Base-by-base conservation (phyloP, 2,113 vertebrate species). In the Empidonax alnorum region DNA sequence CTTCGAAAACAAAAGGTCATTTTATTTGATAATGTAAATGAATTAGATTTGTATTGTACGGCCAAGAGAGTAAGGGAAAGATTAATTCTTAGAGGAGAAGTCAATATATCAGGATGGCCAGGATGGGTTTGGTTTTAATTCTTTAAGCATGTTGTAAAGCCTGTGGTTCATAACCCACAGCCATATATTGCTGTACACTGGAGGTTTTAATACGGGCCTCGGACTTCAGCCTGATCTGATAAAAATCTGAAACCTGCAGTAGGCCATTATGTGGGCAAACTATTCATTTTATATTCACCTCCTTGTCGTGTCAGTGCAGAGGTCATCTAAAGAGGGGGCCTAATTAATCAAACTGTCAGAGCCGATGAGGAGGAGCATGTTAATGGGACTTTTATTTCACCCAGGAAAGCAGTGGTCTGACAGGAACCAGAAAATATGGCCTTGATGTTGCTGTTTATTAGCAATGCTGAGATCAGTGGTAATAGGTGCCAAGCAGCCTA, bases 331-430 rank as follows among this genome's bases (percentile, higher is more conserved):
- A 98, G 98, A 98, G 98, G 98, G 96, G 97, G 97, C 92, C 98
- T 99, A 99, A 99, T 99, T 99, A 99, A 99, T 99, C 99, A 99
- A 98, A 95, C 98, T 99, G 99, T 99, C 99, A 98, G 98, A 98
- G 98, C 97, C 98, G 98, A 99, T 99, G 98, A 99, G 98, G 98
- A 99, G 98, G 97, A 98, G 98, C 98, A 98, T 99, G 99, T 99
- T 99, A 99, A 99, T 99, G 98, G 98, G 98, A 98, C 98, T 98
- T 99, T 98, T 98, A 99, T 99, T 98, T 98, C 98, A 98, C 98
- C 98, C 97, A 96, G 96, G 98, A 98, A 98, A 98, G 97, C 97
- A 83, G 97, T 85, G 75, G 97, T 90, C 97, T 98, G 99, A 99
- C 98, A 99, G 97, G 96, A 96, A 95, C 95, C 72, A 96, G 97